Base-by-base conservation (phyloP, 2,888 invertebrate genomes). In the Cerceris rybyensis region DNA sequence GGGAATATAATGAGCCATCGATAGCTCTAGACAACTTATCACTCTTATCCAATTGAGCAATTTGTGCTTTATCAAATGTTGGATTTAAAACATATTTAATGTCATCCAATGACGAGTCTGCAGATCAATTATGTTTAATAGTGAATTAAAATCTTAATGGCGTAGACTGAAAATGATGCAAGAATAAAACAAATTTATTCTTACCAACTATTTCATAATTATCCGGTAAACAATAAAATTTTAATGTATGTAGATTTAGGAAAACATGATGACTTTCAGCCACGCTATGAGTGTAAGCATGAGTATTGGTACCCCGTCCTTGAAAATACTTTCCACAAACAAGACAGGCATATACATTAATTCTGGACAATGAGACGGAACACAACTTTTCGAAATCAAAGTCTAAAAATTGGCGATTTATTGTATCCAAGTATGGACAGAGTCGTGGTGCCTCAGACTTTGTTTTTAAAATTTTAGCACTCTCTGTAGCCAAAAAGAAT, bases 361-460 rank as follows among this genome's bases (percentile, higher is more conserved):
- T 98, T 89, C 99, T 96, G 0, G 99, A 99, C 79, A 99, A 93
- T 0, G 99, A 99, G 50, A 99, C 97, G 0, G 99, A 99, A 92
- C 99, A 99, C 39, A 99, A 93, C 92, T 99, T 99, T 93, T 99
- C 99, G 93, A 99, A 99, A 93, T 99, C 99, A 93, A 99, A 99
- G 93, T 99, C 99, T 78, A 99, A 93, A 78, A 98, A 96, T 88
- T 98, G 98, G 67, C 99, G 94, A 93, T 99, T 99, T 78, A 99
- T 99, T 0, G 99, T 99, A 90, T 99, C 99, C 88, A 99, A 93
- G 91, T 99, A 99, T 0, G 99, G 99, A 90, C 99, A 99, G 58
- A 97, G 94, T 70, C 96, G 94, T 46, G 92, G 92, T 14, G 84
- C 88, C 49, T 87, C 86, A 5, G 65, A 61, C 58, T 52, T 73